phyloP scores from a whole-genome alignment of 2,797 vertebrate species.

The Sebastes diaconus region DNA sequence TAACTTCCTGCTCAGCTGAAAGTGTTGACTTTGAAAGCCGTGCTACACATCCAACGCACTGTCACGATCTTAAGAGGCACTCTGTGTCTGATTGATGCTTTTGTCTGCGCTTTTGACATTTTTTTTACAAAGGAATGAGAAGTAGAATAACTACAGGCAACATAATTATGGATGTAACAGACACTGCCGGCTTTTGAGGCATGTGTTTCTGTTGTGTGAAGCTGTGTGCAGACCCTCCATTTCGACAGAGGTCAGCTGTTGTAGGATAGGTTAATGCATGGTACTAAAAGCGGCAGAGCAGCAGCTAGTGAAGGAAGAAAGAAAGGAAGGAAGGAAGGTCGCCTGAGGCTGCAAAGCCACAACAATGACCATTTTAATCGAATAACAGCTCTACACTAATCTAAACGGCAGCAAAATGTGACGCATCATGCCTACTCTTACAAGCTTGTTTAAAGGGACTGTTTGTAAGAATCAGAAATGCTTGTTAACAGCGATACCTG shows the following conservation, averaged over 20 bases:
- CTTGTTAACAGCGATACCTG: too few relatives aligned
- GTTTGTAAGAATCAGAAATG: too few relatives aligned
- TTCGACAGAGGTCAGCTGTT: not conserved
- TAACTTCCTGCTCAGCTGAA: not conserved
- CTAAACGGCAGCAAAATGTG: not conserved
- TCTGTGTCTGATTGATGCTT: slow-evolving; percentile 11
- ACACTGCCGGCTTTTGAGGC: not conserved
- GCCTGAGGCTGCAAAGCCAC: not conserved
- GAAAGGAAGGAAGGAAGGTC: not conserved
- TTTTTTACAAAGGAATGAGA: not conserved
- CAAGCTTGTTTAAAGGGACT: not conserved
- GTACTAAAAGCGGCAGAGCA: not conserved
- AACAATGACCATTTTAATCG: slow-evolving; percentile 25
- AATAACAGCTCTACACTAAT: not conserved
- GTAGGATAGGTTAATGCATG: slow-evolving; percentile 21
- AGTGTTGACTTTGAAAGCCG: slow-evolving; percentile 7
- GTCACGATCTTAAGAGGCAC: not conserved
- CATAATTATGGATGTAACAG: not conserved
- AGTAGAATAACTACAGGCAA: not conserved
- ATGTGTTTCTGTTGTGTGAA: not conserved
- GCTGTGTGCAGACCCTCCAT: not conserved
- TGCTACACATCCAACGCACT: not conserved
- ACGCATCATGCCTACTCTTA: not conserved
- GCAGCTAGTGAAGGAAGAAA: not conserved
- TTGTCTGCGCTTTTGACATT: not conserved